Evolutionary conservation across 2,113 vertebrate species (phyloP).

Genomic region (Pelmatolapia mariae): DNA sequence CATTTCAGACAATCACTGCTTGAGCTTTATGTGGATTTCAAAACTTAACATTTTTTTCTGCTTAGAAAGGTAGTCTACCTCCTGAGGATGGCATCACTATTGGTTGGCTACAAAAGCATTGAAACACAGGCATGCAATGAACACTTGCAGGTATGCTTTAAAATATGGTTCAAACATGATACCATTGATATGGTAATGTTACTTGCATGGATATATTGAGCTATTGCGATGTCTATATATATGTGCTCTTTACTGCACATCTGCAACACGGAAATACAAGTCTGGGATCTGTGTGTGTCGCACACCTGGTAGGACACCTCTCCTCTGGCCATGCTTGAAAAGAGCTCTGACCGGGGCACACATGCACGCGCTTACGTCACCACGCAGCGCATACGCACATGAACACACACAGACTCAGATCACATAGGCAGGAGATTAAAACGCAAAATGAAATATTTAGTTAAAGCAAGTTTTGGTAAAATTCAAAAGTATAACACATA

Average conservation of each 20-base stretch:
- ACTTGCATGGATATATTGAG: neutral
- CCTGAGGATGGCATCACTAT: neutral
- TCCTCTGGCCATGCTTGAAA: too few relatives aligned
- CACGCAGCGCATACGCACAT: too few relatives aligned
- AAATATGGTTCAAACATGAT: neutral
- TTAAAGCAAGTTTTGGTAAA: neutral
- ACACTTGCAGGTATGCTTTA: neutral
- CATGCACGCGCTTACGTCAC: too few relatives aligned
- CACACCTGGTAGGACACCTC: too few relatives aligned
- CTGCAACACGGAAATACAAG: too few relatives aligned
- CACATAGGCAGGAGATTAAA: too few relatives aligned
- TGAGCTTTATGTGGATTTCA: neutral
- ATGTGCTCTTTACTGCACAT: too few relatives aligned
- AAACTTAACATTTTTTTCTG: neutral
- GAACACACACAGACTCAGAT: too few relatives aligned
- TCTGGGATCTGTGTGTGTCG: too few relatives aligned
- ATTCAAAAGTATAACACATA: neutral
- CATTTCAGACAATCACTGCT: neutral
- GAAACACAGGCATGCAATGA: neutral
- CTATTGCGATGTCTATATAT: too few relatives aligned
- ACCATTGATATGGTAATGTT: neutral
- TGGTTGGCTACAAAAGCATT: neutral
- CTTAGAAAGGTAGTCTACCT: neutral
- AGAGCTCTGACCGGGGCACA: too few relatives aligned
- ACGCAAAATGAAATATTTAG: neutral